These are phyloP conservation scores for Hippocampus zosterae DNA, from an alignment of 2,113 vertebrate genomes.

Conservation along the genomic window DNA sequence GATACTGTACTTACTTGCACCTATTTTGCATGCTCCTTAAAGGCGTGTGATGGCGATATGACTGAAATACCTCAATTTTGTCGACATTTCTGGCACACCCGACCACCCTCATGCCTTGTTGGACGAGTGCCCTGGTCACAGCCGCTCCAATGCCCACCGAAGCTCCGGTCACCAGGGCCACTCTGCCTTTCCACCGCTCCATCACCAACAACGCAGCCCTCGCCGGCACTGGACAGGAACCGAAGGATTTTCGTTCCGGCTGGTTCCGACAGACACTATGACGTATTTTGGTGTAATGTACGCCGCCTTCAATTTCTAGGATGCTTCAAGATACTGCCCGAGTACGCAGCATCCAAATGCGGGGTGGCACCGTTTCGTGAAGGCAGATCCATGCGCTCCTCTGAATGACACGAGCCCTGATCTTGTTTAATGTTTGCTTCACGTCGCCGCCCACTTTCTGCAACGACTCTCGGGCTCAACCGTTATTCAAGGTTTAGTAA, in stretches of 20 bases:
- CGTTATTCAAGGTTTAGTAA: not conserved
- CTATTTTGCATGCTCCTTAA: too few species aligned
- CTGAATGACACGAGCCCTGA: slow-evolving; percentile 53
- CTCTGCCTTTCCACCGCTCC: slow-evolving; percentile 89
- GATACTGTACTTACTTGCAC: slow-evolving; percentile 23
- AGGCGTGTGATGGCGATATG: too few species aligned
- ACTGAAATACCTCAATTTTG: slow-evolving; percentile 82
- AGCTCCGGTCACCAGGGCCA: slow-evolving; percentile 90
- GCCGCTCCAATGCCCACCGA: slow-evolving; percentile 91
- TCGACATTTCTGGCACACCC: slow-evolving; percentile 88
- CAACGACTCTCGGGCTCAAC: not conserved
- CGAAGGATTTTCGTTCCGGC: not conserved
- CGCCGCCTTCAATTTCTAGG: slow-evolving; percentile 12
- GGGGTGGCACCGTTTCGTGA: slow-evolving; percentile 30
- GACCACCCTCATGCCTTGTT: slow-evolving; percentile 89
- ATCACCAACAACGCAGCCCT: slow-evolving; percentile 55
- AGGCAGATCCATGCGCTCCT: slow-evolving; percentile 53
- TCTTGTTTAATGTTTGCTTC: slow-evolving; percentile 34
- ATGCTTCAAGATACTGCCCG: slow-evolving; percentile 27
- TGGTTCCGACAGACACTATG: not conserved
- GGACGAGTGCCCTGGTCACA: slow-evolving; percentile 85
- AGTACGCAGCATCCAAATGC: slow-evolving; percentile 46
- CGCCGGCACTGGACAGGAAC: slow-evolving; percentile 18
- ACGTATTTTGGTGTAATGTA: not conserved
- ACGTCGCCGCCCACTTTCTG: slow-evolving; percentile 57